These are phyloP conservation scores for Anhinga anhinga DNA, from an alignment of 2,113 vertebrate genomes.

Conservation along the genomic window DNA sequence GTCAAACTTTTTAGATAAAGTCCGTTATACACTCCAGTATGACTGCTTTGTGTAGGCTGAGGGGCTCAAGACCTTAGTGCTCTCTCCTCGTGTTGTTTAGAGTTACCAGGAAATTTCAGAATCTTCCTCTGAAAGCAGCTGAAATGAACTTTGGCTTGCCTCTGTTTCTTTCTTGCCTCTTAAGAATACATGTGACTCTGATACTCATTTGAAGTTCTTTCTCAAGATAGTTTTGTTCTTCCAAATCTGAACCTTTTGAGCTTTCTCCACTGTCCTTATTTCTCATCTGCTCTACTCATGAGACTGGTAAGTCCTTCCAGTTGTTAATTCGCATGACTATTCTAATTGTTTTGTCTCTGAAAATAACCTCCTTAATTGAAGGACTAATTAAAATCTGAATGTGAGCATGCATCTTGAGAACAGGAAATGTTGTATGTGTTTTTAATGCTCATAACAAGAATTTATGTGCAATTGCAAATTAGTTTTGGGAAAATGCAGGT, in stretches of 20 bases:
- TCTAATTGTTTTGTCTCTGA: neutral
- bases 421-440: neutral
- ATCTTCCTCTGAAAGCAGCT: neutral
- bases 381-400: neutral
- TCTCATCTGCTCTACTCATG: neutral
- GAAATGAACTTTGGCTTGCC: neutral
- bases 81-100: neutral
- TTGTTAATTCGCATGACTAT: neutral
- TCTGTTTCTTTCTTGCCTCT: neutral
- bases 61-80: neutral
- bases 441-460: neutral
- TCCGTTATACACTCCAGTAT: accelerated
- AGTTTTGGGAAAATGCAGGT: neutral
- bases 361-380: neutral
- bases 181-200: neutral
- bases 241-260: neutral
- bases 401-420: neutral
- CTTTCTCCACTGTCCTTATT: neutral
- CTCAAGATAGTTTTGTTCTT: neutral
- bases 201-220: neutral
- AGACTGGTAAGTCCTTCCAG: neutral
- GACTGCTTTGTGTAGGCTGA: neutral
- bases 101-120: neutral
- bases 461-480: neutral
- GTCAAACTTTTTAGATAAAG: neutral